Evolutionary conservation across 2,797 vertebrate genomes (phyloP).

Genomic region (Darevskia nairensis): DNA sequence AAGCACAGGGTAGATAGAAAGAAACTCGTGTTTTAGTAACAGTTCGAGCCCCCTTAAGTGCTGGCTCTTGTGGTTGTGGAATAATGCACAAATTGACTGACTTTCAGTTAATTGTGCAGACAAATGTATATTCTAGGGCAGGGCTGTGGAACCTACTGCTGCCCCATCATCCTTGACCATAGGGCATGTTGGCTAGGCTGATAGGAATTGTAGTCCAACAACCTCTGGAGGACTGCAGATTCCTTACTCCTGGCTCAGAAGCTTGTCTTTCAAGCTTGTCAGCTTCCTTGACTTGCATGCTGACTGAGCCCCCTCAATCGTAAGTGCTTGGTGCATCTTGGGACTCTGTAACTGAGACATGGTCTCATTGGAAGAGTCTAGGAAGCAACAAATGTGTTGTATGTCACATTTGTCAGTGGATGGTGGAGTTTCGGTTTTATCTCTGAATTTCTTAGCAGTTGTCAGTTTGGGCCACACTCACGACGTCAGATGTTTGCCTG

Average conservation of each 20-base stretch:
- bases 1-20: neutral
- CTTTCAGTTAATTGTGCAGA: neutral
- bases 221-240: no score
- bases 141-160: neutral
- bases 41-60: neutral
- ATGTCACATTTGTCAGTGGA: neutral
- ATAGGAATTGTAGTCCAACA: no score
- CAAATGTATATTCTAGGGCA: neutral
- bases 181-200: neutral
- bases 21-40: neutral
- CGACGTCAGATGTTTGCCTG: constrained; percentile 37
- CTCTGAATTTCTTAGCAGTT: constrained; percentile 49
- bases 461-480: constrained; percentile 54
- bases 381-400: neutral
- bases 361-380: neutral
- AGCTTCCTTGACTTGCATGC: no score
- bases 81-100: neutral
- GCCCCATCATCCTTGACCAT: neutral
- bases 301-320: neutral
- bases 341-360: neutral
- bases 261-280: no score
- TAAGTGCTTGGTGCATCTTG: neutral
- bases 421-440: constrained; percentile 36
- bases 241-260: no score
- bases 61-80: neutral